A percentile compares a stretch with the other conserved stretches of the same genome.
Evolutionary conservation across 2,113 vertebrate genomes (phyloP).

Genomic region (Gavia stellata): DNA sequence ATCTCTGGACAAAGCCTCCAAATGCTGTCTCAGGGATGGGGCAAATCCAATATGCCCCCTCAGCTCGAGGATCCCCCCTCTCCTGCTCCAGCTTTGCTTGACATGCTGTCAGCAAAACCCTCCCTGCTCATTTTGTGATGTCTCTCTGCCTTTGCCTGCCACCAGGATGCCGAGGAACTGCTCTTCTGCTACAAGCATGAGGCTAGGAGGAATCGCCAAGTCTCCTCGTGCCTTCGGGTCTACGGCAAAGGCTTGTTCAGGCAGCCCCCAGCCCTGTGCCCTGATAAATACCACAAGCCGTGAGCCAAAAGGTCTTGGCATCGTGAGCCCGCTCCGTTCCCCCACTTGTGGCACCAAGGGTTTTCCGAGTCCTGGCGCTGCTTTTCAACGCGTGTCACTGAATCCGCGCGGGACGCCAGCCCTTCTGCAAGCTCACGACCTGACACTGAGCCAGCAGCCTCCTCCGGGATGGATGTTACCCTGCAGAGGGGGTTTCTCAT

Average conservation of each 20-base stretch:
- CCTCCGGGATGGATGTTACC: not conserved
- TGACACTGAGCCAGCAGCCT: not conserved
- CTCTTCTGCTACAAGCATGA: not conserved
- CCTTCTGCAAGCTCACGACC: not conserved
- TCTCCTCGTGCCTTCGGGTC: not conserved
- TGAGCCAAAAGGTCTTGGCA: not conserved
- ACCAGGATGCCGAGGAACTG: not conserved
- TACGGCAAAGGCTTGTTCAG: not conserved
- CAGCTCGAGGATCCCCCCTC: not conserved
- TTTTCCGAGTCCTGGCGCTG: rapidly evolving
- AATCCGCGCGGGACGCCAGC: not conserved
- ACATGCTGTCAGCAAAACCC: not conserved
- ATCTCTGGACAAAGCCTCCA: not conserved
- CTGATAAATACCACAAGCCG: not conserved
- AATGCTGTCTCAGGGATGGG: not conserved
- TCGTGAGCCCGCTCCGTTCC: not conserved
- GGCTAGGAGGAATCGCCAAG: not conserved
- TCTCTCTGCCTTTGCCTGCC: not conserved
- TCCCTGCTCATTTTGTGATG: not conserved
- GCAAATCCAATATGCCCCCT: not conserved
- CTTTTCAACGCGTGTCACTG: rapidly evolving
- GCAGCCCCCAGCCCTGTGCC: not conserved
- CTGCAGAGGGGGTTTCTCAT: not conserved
- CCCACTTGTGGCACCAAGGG: not conserved
- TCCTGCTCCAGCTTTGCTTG: not conserved